These are phyloP conservation scores for Battus philenor DNA, from an alignment of 1,140 invertebrate genomes.

Conservation along the genomic window DNA sequence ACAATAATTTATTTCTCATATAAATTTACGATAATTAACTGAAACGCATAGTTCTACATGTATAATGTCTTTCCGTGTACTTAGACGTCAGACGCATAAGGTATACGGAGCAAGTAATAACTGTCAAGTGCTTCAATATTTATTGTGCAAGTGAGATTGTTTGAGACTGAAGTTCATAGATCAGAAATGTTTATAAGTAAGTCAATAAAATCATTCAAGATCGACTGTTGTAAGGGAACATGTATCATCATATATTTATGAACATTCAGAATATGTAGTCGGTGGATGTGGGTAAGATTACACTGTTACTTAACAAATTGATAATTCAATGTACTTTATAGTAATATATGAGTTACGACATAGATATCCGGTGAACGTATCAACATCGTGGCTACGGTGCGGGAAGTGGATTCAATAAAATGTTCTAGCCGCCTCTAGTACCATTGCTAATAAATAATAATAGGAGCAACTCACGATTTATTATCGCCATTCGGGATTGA, in stretches of 20 bases:
- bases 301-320: not conserved
- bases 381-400: slow-evolving; percentile 5
- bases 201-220: slow-evolving; percentile 4
- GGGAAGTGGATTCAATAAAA: slow-evolving; percentile 20
- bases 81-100: slow-evolving; percentile 7
- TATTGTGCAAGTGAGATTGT: slow-evolving; percentile 6
- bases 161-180: slow-evolving; percentile 2
- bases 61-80: slow-evolving; percentile 12
- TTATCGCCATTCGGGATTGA: slow-evolving; percentile 25
- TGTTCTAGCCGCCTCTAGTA: slow-evolving; percentile 17
- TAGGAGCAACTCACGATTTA: slow-evolving; percentile 38
- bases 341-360: slow-evolving; percentile 16
- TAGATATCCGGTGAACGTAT: slow-evolving; percentile 21
- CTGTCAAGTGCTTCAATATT: slow-evolving; percentile 6
- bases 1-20: no score
- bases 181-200: slow-evolving; percentile 11
- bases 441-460: slow-evolving; percentile 34
- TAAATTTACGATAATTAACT: no score
- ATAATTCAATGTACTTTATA: slow-evolving; percentile 3
- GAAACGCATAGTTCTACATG: not conserved
- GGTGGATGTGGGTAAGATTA: not conserved
- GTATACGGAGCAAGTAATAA: slow-evolving; percentile 15
- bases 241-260: not conserved
- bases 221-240: not conserved
- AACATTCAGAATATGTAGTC: not conserved